phyloP scores from a whole-genome alignment of 2,113 vertebrate genomes.

The Catharus fuscescens region DNA sequence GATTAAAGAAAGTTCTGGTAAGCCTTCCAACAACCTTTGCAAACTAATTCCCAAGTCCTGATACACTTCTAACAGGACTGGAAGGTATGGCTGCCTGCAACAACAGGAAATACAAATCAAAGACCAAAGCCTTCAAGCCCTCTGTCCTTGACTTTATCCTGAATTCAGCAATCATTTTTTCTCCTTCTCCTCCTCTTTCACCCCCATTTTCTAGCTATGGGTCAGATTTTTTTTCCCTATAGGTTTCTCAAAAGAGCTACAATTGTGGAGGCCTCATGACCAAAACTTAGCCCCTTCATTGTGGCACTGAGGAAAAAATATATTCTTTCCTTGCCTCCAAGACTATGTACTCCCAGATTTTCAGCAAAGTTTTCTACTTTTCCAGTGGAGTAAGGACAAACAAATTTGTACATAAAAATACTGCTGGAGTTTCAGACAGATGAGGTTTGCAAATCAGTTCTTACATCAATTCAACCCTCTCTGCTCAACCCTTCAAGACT shows the following conservation, averaged over 20 bases:
- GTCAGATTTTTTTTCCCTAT: neutral
- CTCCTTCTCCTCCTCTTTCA: neutral
- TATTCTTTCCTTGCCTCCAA: neutral
- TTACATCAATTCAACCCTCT: neutral
- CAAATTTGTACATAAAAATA: neutral
- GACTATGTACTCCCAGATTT: neutral
- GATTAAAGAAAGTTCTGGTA: neutral
- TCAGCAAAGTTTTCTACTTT: neutral
- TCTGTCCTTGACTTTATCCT: neutral
- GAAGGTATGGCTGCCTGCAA: neutral
- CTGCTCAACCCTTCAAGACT: neutral
- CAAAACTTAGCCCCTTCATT: neutral
- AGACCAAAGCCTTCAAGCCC: neutral
- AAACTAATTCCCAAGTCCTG: neutral
- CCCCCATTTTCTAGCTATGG: neutral
- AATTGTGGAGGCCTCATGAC: neutral
- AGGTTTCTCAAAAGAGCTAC: neutral
- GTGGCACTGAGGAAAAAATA: neutral
- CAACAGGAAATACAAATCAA: neutral
- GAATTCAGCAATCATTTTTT: neutral
- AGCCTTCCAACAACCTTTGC: neutral
- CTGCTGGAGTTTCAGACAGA: neutral
- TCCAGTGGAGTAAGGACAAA: neutral
- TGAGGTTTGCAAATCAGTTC: neutral
- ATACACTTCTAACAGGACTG: neutral